A percentile compares a stretch with the other conserved stretches of the same genome.
phyloP scores from a whole-genome alignment of 2,113 vertebrate species.

The Motacilla alba region DNA sequence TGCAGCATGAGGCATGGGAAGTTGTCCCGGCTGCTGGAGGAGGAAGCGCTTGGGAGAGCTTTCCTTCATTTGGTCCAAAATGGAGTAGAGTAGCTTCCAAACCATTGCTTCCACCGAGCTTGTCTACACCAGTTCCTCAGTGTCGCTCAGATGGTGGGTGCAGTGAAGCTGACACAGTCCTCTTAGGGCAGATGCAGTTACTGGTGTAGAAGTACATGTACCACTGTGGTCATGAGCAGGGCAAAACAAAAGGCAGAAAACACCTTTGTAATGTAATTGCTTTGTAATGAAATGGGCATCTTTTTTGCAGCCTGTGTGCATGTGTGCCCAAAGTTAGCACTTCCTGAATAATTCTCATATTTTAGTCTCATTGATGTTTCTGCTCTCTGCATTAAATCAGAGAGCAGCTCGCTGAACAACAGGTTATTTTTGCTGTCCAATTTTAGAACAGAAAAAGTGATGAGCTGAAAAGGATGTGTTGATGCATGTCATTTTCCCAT shows the following conservation, averaged over 20 bases:
- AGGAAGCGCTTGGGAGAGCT: not conserved
- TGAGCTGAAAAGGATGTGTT: not conserved
- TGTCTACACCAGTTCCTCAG: not conserved
- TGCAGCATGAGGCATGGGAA: conserved; percentile 22
- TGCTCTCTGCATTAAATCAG: not conserved
- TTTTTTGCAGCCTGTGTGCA: not conserved
- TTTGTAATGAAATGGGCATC: not conserved
- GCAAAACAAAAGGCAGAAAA: not conserved
- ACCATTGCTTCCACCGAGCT: not conserved
- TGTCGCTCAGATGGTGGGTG: not conserved
- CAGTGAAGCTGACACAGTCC: not conserved
- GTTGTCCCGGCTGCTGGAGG: not conserved
- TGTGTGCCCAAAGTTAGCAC: not conserved
- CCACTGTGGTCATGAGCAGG: not conserved
- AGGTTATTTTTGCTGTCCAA: not conserved
- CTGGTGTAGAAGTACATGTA: not conserved
- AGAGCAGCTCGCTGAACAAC: not conserved
- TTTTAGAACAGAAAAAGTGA: not conserved
- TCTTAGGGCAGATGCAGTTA: not conserved
- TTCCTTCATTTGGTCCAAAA: not conserved
- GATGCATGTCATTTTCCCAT: not conserved
- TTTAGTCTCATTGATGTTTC: not conserved
- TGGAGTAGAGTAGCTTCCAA: not conserved
- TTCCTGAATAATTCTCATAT: not conserved
- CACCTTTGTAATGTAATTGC: not conserved